Evolutionary conservation across 2,797 vertebrate species (phyloP).

Genomic region (Cynopterus sphinx): DNA sequence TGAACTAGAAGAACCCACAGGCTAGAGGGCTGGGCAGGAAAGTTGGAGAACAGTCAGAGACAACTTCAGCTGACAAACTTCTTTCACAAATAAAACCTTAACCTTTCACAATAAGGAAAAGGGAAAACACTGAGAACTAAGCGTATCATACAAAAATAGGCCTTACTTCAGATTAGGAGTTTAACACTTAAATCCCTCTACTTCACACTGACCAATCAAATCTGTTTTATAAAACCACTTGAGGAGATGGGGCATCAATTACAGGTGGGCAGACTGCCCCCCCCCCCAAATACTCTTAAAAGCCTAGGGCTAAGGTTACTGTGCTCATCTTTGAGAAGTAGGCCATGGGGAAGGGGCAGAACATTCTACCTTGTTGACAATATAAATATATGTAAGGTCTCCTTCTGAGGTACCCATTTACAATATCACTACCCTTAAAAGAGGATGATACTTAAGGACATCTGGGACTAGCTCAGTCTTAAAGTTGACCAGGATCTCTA

Average conservation of each 20-base stretch:
- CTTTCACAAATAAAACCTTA: constrained; percentile 10
- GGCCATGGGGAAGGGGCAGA: neutral
- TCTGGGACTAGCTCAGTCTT: neutral
- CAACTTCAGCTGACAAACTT: neutral
- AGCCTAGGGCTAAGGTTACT: neutral
- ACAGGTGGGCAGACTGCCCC: neutral
- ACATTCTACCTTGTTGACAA: neutral
- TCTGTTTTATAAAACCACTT: neutral
- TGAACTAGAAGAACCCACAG: constrained; percentile 31
- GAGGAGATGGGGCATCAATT: neutral
- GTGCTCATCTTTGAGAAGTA: neutral
- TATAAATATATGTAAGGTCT: neutral
- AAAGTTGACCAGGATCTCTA: neutral
- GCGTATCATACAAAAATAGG: neutral
- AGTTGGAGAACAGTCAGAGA: neutral
- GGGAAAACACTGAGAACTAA: neutral
- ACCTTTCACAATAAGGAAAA: neutral
- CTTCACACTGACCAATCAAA: neutral
- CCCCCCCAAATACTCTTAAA: neutral
- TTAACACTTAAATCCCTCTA: neutral
- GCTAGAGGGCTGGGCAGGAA: neutral
- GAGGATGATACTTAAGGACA: neutral
- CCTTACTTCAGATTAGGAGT: neutral
- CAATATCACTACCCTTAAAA: neutral
- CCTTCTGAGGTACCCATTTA: neutral